Conservation (phyloP, 2,113 vertebrate genomes). For the Alethe diademata region DNA sequence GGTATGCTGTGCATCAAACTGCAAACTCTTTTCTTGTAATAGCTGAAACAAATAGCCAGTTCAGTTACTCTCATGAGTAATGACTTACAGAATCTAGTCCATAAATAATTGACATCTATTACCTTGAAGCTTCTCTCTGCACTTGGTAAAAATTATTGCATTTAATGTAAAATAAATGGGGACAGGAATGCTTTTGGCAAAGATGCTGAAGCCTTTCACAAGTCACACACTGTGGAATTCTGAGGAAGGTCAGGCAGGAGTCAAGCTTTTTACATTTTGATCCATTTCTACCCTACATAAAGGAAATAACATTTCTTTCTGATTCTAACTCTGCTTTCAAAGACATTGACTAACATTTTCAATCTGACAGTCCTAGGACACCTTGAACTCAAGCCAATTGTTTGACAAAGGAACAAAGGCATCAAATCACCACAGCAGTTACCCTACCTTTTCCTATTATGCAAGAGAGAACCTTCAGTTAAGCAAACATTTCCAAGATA, state of each 20-base stretch:
- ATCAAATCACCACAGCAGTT: background rate
- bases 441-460: background rate
- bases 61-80: background rate
- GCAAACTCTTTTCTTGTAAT: background rate
- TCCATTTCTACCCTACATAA: background rate
- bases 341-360: background rate
- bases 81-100: background rate
- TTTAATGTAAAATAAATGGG: background rate
- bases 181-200: background rate
- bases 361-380: fast-evolving
- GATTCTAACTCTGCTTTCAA: background rate
- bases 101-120: background rate
- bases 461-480: background rate
- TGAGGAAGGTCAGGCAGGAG: background rate
- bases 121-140: background rate
- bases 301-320: background rate
- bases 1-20: background rate
- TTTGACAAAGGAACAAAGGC: background rate
- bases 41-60: background rate
- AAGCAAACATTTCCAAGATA: background rate
- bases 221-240: background rate
- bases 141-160: background rate
- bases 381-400: background rate
- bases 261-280: background rate
- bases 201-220: background rate